These are phyloP conservation scores for Drosophila bocqueti DNA, from an alignment of 1,140 invertebrate species.

Conservation along the genomic window DNA sequence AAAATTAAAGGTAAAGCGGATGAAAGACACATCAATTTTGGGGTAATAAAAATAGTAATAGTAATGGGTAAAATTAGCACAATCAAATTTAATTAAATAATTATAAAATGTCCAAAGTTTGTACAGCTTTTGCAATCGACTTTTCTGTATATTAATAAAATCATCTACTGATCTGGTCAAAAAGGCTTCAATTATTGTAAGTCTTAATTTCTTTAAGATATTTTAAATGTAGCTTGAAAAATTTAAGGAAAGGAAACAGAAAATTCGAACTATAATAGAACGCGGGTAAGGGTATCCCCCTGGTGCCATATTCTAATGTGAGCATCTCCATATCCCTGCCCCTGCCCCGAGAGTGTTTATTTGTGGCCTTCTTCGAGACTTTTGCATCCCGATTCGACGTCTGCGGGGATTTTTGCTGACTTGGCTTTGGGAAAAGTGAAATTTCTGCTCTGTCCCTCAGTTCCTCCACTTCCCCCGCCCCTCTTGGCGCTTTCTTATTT, in stretches of 20 bases:
- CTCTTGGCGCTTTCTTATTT: conserved; percentile 56
- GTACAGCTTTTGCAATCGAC: not conserved
- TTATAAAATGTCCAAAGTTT: not conserved
- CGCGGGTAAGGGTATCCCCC: not conserved
- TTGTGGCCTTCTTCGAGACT: conserved; percentile 35
- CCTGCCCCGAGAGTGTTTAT: conserved; percentile 29
- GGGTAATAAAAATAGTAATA: not conserved
- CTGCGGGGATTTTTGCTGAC: conserved; percentile 58
- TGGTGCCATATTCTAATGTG: conserved; percentile 10
- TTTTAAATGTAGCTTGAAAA: not conserved
- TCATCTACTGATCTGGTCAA: not conserved
- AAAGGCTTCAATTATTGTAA: not conserved
- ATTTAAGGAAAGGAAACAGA: not conserved
- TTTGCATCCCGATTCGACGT: conserved; percentile 54
- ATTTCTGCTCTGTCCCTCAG: conserved; percentile 9
- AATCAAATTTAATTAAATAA: not conserved
- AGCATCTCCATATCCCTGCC: not conserved
- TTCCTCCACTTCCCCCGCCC: not conserved
- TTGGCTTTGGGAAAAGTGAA: conserved; percentile 51
- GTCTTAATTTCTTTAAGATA: not conserved
- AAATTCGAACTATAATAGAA: not conserved
- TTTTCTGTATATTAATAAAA: not conserved
- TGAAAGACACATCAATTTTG: not conserved
- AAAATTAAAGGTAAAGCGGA: not conserved
- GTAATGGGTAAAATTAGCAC: too few species aligned